Conservation (phyloP, 1,140 invertebrate genomes). For the Stenopsyche tienmushanensis region DNA sequence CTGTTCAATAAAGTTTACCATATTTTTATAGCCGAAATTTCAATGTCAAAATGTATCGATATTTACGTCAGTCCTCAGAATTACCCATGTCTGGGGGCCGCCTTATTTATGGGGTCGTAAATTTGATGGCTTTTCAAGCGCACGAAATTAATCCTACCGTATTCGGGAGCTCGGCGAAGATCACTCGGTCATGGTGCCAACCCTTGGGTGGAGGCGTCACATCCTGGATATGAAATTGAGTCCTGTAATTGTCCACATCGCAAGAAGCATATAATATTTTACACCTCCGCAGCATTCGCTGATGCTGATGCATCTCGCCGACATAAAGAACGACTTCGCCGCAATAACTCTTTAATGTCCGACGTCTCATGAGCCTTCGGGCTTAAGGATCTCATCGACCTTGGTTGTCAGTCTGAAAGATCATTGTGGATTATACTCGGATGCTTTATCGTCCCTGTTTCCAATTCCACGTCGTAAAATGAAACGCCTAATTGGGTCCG, state of each 20-base stretch:
- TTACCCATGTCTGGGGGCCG: too few species aligned
- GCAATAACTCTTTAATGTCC: neutral
- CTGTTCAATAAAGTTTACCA: too few species aligned
- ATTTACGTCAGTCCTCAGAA: too few species aligned
- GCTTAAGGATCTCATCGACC: neutral
- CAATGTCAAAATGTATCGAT: too few species aligned
- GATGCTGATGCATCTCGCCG: too few species aligned
- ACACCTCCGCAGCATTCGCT: neutral
- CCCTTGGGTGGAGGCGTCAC: too few species aligned
- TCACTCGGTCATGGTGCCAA: too few species aligned
- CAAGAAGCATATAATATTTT: neutral
- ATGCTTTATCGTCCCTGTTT: neutral
- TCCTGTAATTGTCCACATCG: neutral
- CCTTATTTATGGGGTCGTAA: too few species aligned
- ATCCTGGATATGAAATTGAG: neutral
- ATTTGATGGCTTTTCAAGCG: too few species aligned
- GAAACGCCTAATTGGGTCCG: neutral
- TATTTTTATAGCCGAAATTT: too few species aligned
- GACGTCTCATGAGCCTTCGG: neutral
- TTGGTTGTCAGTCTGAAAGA: neutral
- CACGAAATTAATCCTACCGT: too few species aligned
- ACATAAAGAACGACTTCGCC: neutral
- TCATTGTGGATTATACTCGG: neutral
- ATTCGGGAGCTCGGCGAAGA: too few species aligned
- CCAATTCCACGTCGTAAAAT: neutral